These are phyloP conservation scores for Argentina silus DNA, from an alignment of 2,797 vertebrate genomes.

Conservation along the genomic window DNA sequence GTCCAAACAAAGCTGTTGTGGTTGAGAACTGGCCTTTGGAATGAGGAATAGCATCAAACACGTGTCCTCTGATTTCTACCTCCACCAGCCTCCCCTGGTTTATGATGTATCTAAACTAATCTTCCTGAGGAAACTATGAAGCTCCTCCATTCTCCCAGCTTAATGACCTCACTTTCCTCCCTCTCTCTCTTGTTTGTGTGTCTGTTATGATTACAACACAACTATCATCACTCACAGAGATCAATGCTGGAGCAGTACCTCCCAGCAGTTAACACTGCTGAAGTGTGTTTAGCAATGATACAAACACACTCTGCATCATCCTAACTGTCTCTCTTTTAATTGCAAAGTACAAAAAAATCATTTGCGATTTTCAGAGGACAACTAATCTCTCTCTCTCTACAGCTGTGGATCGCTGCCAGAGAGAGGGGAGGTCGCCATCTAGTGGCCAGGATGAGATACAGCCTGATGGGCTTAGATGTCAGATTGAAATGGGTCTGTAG, in stretches of 20 bases:
- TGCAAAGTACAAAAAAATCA: constrained; percentile 47
- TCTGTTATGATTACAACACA: constrained; percentile 26
- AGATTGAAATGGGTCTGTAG: too few relatives aligned
- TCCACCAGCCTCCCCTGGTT: background rate
- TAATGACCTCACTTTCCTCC: background rate
- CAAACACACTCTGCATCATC: constrained; percentile 43
- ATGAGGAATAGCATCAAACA: background rate
- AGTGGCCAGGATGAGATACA: too few relatives aligned
- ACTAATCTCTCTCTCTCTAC: constrained; percentile 32
- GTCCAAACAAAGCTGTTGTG: too few relatives aligned
- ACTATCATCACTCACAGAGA: constrained; percentile 54
- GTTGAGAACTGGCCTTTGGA: background rate
- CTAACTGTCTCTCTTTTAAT: constrained; percentile 45
- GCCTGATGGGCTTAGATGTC: too few relatives aligned
- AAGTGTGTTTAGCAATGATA: constrained; percentile 34
- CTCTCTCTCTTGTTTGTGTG: constrained; percentile 25
- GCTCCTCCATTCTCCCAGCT: background rate
- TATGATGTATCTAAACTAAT: background rate
- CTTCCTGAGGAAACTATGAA: background rate
- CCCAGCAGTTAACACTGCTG: constrained; percentile 36
- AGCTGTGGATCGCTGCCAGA: background rate
- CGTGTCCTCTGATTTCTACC: background rate
- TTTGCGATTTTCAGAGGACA: constrained; percentile 47
- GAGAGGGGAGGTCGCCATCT: background rate
- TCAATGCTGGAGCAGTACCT: constrained; percentile 59